These are phyloP conservation scores for Anhinga rufa DNA, from an alignment of 2,113 vertebrate species.

Conservation along the genomic window DNA sequence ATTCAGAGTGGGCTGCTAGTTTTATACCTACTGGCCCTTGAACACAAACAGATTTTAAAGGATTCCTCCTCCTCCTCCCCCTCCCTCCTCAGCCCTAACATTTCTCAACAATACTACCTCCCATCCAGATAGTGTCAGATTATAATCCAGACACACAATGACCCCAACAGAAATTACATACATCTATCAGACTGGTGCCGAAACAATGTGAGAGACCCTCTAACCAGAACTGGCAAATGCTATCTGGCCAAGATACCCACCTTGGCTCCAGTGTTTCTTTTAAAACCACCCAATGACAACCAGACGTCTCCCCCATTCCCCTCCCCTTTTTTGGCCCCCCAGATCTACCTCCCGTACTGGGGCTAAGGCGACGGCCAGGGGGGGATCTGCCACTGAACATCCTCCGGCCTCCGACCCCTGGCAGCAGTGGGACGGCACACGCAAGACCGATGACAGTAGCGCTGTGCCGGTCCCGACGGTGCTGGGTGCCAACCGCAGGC, in stretches of 20 bases:
- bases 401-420: background rate
- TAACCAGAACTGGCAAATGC: background rate
- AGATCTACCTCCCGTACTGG: background rate
- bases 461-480: background rate
- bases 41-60: slow-evolving; percentile 26
- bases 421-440: slow-evolving; percentile 6
- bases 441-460: background rate
- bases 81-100: background rate
- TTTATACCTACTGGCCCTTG: slow-evolving; percentile 6
- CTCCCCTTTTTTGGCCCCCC: background rate
- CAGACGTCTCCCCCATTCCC: background rate
- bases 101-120: background rate
- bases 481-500: background rate
- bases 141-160: background rate
- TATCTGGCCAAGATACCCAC: background rate
- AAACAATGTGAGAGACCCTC: background rate
- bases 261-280: background rate
- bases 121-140: slow-evolving; percentile 1
- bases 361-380: background rate
- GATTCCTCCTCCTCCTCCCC: background rate
- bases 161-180: slow-evolving; percentile 9
- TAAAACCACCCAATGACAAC: background rate
- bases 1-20: slow-evolving; percentile 36
- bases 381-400: background rate
- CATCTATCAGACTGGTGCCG: background rate